Percentiles rank a stretch among this genome's conserved stretches.
Evolutionary conservation across 2,888 invertebrate genomes (phyloP).

Genomic region (Timandra comae): DNA sequence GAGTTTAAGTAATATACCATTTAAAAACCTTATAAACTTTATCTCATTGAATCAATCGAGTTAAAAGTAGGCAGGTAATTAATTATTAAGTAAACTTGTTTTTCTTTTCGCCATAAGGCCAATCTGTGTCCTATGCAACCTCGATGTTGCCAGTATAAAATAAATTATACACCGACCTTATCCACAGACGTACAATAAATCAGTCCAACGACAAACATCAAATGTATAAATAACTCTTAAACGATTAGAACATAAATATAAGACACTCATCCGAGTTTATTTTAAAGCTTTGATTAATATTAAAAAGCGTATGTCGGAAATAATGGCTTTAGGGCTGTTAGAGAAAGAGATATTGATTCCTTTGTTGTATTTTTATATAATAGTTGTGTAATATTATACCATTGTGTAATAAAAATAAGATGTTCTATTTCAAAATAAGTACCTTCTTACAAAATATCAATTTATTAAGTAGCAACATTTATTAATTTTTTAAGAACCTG

Average conservation of each 20-base stretch:
- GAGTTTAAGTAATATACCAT: too few species aligned
- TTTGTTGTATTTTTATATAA: not conserved
- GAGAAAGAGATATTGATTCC: not conserved
- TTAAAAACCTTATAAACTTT: too few species aligned
- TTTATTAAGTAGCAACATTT: too few species aligned
- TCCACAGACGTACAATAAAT: constrained; percentile 20
- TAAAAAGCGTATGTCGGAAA: constrained; percentile 6
- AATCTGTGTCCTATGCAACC: too few species aligned
- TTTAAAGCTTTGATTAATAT: constrained; percentile 14
- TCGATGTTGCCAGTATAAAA: not conserved
- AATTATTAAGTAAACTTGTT: too few species aligned
- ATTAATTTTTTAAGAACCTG: too few species aligned
- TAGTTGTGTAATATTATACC: not conserved
- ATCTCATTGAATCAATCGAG: too few species aligned
- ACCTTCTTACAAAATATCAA: too few species aligned
- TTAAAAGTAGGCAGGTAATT: too few species aligned
- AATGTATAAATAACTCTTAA: constrained; percentile 10
- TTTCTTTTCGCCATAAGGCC: too few species aligned
- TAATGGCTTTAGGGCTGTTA: constrained; percentile 7
- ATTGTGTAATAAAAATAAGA: not conserved
- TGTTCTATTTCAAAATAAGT: too few species aligned
- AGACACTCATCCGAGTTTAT: constrained; percentile 11
- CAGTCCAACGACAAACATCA: constrained; percentile 19
- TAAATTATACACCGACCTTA: constrained; percentile 17
- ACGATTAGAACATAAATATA: constrained; percentile 17